Evolutionary conservation across 2,888 invertebrate species (phyloP), one percentile per base, ranked within the genome.

Genomic region (Ceraclea dissimilis): DNA sequence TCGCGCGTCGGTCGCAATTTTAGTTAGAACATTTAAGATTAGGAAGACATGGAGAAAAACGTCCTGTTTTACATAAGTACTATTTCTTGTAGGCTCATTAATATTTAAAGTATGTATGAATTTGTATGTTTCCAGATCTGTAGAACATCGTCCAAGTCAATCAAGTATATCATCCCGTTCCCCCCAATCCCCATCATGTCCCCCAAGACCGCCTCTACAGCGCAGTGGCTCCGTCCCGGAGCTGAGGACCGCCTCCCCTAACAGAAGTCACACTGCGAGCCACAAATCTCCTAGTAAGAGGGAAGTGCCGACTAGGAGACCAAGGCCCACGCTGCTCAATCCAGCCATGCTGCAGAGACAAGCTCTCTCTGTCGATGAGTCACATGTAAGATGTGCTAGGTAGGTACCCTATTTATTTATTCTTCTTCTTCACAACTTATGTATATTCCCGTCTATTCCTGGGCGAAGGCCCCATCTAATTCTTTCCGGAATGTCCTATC

Each of bases 331-430:
- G 0, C 68, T 83, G 43, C 70, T 85, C 20, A 84, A 83, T 67
- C 84, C 86, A 1, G 76, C 79, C 19, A 70, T 82, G 31, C 76
- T 89, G 50, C 85, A 87, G 54, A 82, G 90, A 69, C 89, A 91
- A 72, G 90, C 91, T 19, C 74, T 90, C 59, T 90, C 90, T 55
- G 88, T 91, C 58, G 91, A 91, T 68, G 89, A 89, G 71, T 84
- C 85, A 2, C 78, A 58, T 51, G 57, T 60, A 33, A 52, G 64
- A 48, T 50, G 56, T 47, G 53, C 51, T 11, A 54, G 59, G 59
- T 59, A 47, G n/a, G n/a, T 19, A 20, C 10, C n/a, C n/a, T n/a
- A 33, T 10, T 10, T 33, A 13, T 33, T 33, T n/a, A n/a, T n/a
- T n/a, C n/a, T n/a, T n/a, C n/a, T n/a, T n/a, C n/a, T n/a, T n/a